A percentile compares a stretch with the other conserved stretches of the same genome.
Evolutionary conservation across 2,113 vertebrate genomes (phyloP).

Genomic region (Athene cunicularia): DNA sequence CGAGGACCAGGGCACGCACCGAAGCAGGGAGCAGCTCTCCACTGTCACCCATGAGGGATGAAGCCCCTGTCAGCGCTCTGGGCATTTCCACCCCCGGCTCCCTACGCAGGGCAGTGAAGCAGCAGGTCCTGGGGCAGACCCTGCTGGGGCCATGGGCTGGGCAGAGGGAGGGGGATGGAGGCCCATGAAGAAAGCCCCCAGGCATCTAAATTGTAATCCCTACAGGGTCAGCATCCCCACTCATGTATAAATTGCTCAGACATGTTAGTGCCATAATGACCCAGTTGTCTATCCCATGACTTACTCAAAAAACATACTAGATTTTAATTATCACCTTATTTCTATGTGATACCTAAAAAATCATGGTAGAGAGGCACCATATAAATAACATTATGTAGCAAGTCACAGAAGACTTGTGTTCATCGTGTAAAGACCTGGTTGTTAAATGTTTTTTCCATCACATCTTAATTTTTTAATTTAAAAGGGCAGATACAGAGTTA

Average conservation of each 20-base stretch:
- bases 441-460: neutral
- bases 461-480: neutral
- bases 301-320: neutral
- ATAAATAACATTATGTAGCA: neutral
- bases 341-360: neutral
- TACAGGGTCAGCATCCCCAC: neutral
- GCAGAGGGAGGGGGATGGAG: neutral
- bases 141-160: rapidly evolving
- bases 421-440: neutral
- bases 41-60: rapidly evolving
- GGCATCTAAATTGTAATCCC: rapidly evolving
- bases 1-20: rapidly evolving
- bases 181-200: rapidly evolving
- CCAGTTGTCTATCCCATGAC: rapidly evolving
- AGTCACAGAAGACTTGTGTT: neutral
- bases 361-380: neutral
- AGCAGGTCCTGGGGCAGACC: neutral
- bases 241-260: rapidly evolving
- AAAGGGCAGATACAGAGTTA: neutral
- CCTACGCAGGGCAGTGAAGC: neutral
- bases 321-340: neutral
- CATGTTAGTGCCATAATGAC: neutral
- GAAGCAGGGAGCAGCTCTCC: neutral
- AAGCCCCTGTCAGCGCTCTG: neutral
- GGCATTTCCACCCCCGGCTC: neutral